These are phyloP conservation scores for Lobophora halterata DNA, from an alignment of 2,888 invertebrate species.

Conservation along the genomic window DNA sequence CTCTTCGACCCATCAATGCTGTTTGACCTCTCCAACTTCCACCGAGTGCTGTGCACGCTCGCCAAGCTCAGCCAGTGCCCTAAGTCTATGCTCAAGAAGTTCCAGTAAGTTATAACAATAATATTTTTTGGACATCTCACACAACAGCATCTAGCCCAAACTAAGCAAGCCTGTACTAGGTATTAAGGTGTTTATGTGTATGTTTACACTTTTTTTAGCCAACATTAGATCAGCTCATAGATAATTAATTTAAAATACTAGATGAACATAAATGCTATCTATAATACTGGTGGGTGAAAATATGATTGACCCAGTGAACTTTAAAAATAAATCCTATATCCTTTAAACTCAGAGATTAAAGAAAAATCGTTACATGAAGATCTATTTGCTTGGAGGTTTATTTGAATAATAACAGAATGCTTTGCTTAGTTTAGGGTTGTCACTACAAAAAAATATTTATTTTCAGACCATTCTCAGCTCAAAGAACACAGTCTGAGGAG, in stretches of 20 bases:
- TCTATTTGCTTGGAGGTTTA: no score
- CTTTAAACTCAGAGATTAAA: no score
- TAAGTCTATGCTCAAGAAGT: constrained; percentile 83
- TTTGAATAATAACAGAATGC: no score
- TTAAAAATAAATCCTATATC: constrained; percentile 7
- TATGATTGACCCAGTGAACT: constrained; percentile 14
- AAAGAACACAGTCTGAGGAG: constrained; percentile 89
- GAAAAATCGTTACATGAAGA: no score
- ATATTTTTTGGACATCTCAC: no score
- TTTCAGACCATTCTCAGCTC: constrained; percentile 91
- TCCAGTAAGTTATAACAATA: constrained; percentile 84
- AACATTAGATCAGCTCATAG: constrained; percentile 4
- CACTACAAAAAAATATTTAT: constrained; percentile 18
- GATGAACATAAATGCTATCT: no score
- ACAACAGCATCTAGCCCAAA: no score
- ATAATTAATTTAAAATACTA: constrained; percentile 18
- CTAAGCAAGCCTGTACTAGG: no score
- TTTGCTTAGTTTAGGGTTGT: no score
- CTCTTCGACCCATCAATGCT: constrained; percentile 97
- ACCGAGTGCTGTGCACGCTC: constrained; percentile 93
- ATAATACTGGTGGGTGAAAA: no score
- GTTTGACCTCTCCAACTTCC: constrained; percentile 97
- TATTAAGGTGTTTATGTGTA: no score
- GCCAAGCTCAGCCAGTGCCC: constrained; percentile 92
- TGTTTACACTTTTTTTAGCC: no score